phyloP scores from a whole-genome alignment of 1,140 invertebrate genomes.

The Atopsyche davidsoni region DNA sequence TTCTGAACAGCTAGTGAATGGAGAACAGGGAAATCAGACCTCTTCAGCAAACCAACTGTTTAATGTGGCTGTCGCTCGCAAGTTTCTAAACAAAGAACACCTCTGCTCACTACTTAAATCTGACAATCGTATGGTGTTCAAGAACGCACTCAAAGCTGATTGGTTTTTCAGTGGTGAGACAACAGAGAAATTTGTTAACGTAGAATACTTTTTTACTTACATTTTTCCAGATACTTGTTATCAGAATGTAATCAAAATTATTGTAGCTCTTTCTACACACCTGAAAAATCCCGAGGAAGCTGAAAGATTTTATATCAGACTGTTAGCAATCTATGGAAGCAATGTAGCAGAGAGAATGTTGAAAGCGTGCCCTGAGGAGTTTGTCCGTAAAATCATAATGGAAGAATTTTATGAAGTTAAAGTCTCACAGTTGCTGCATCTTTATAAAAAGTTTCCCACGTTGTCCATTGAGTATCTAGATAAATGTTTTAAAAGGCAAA shows the following conservation, averaged over 20 bases:
- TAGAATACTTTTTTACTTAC: constrained; percentile 19
- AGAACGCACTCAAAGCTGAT: constrained; percentile 8
- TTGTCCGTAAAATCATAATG: constrained; percentile 8
- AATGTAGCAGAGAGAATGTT: constrained; percentile 16
- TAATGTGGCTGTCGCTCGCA: constrained; percentile 12
- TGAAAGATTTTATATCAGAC: constrained; percentile 16
- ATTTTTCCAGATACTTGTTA: constrained; percentile 16
- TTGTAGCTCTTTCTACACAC: constrained; percentile 9
- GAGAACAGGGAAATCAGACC: background rate
- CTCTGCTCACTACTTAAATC: constrained; percentile 19
- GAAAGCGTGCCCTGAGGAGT: constrained; percentile 12
- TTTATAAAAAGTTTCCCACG: constrained; percentile 18
- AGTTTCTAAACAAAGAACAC: constrained; percentile 4
- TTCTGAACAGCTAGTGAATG: no score
- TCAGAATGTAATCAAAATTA: constrained; percentile 13
- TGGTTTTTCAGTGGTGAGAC: constrained; percentile 19
- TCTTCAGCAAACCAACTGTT: constrained; percentile 15
- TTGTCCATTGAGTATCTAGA: constrained; percentile 17
- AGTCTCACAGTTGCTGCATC: background rate
- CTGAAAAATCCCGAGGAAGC: constrained; percentile 11
- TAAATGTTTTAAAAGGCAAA: no score
- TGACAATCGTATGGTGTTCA: constrained; percentile 16
- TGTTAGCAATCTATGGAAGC: constrained; percentile 5
- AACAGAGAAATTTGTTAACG: constrained; percentile 11
- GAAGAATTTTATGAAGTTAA: constrained; percentile 1